phyloP scores from a whole-genome alignment of 2,797 vertebrate genomes.

The Neosilurus mollespiculum region DNA sequence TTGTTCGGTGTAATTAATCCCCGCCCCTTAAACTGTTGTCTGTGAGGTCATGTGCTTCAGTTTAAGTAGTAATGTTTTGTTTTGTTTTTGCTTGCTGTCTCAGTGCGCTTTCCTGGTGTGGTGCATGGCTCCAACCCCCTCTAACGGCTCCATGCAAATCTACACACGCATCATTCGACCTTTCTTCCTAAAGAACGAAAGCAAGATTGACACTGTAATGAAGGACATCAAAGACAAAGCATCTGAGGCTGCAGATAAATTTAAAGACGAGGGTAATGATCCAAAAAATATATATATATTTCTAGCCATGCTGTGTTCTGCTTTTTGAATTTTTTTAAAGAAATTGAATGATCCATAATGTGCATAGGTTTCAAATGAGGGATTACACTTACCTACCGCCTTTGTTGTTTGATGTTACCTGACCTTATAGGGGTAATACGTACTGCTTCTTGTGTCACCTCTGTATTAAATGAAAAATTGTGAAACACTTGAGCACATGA shows the following conservation, averaged over 20 bases:
- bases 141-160: conserved; percentile 85
- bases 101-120: conserved; percentile 92
- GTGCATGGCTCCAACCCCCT: conserved; percentile 91
- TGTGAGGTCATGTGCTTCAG: background rate
- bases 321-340: background rate
- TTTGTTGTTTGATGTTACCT: background rate
- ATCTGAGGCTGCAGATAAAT: conserved; percentile 86
- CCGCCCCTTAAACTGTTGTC: background rate
- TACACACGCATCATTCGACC: conserved; percentile 89
- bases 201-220: conserved; percentile 78
- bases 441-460: conserved; percentile 11
- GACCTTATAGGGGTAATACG: background rate
- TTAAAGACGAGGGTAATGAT: conserved; percentile 89
- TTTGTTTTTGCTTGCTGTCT: background rate
- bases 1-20: background rate
- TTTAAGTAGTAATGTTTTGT: background rate
- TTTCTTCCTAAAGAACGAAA: conserved; percentile 88
- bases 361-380: background rate
- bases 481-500: background rate
- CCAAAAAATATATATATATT: background rate
- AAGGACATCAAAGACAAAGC: conserved; percentile 91
- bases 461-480: background rate
- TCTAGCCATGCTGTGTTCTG: background rate
- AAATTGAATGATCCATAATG: background rate
- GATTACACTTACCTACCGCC: background rate